These are phyloP conservation scores for Picathartes gymnocephalus DNA, from an alignment of 2,113 vertebrate species.

Conservation along the genomic window DNA sequence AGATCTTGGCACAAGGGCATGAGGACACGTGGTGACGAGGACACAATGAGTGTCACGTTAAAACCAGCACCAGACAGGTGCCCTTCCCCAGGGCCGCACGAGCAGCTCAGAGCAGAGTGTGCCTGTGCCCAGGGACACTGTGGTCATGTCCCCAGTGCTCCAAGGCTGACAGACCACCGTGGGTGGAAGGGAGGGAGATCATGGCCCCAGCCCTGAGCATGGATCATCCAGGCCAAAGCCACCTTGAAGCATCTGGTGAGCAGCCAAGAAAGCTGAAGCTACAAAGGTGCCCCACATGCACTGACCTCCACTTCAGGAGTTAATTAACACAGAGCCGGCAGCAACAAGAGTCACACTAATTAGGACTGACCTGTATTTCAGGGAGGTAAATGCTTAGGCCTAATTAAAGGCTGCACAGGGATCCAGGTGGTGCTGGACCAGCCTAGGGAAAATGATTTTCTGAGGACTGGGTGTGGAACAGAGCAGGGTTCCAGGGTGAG, in stretches of 20 bases:
- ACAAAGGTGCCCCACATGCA: background rate
- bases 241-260: background rate
- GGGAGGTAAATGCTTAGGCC: background rate
- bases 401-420: background rate
- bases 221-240: background rate
- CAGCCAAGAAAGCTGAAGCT: background rate
- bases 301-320: background rate
- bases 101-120: background rate
- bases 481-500: background rate
- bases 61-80: background rate
- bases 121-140: background rate
- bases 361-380: conserved; percentile 16
- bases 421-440: background rate
- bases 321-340: background rate
- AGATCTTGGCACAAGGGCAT: background rate
- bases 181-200: background rate
- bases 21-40: background rate
- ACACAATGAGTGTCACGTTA: accelerated
- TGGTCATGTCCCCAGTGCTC: background rate
- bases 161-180: accelerated
- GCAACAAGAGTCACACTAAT: conserved; percentile 33
- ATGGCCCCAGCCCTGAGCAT: accelerated
- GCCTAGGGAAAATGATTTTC: background rate
- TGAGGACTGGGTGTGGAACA: background rate
- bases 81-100: accelerated